Percentiles rank a stretch among this genome's conserved stretches.
These are phyloP conservation scores for Athene noctua DNA, from an alignment of 2,113 vertebrate genomes.

Conservation along the genomic window DNA sequence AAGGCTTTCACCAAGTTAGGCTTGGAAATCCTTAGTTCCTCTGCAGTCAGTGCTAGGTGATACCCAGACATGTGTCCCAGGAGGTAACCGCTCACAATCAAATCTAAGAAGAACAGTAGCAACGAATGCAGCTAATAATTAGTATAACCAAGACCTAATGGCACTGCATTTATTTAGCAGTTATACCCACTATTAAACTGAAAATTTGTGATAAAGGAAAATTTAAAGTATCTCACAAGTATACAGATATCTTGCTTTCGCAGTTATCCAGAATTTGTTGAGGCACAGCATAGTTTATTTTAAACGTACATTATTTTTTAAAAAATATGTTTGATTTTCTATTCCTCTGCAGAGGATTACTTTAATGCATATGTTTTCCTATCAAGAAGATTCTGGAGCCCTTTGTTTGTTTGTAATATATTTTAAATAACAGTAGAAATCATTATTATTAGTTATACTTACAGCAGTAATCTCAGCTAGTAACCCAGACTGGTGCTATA, in stretches of 20 bases:
- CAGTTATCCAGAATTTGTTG: not conserved
- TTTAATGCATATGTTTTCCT: not conserved
- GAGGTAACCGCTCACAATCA: not conserved
- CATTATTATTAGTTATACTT: not conserved
- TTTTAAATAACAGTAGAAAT: not conserved
- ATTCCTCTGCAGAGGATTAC: not conserved
- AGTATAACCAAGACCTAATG: not conserved
- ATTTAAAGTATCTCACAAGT: not conserved
- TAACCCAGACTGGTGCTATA: not conserved
- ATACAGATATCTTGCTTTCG: not conserved
- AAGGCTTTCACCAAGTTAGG: not conserved
- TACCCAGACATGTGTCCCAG: not conserved
- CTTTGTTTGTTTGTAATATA: not conserved
- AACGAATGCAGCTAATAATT: not conserved
- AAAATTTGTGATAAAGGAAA: not conserved
- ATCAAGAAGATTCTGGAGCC: not conserved
- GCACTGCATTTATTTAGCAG: not conserved
- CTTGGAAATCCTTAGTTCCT: not conserved
- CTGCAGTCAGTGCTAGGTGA: not conserved
- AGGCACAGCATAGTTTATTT: not conserved
- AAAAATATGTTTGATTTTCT: not conserved
- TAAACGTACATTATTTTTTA: not conserved
- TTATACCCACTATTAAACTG: not conserved
- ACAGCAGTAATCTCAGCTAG: not conserved
- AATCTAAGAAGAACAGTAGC: not conserved